Percentiles rank a stretch among this genome's conserved stretches.
Conservation (phyloP, 2,113 vertebrate genomes). For the Holacanthus passer region DNA sequence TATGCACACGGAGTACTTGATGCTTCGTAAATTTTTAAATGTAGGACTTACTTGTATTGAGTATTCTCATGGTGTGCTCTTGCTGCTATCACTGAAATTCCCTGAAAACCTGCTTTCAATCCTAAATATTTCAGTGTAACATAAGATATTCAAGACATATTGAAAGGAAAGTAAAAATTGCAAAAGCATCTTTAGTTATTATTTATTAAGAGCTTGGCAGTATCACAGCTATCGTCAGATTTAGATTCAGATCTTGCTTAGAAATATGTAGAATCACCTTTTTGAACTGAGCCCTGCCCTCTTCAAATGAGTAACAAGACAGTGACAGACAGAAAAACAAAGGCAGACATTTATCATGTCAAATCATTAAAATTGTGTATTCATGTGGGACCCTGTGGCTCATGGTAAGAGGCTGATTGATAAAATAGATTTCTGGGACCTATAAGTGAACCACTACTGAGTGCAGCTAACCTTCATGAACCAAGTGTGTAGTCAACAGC, state of each 20-base stretch:
- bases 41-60: not conserved
- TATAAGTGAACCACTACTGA: not conserved
- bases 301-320: too few relatives aligned
- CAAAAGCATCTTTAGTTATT: too few relatives aligned
- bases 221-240: not conserved
- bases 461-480: not conserved
- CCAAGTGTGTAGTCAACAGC: not conserved
- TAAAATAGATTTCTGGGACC: not conserved
- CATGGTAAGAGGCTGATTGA: not conserved
- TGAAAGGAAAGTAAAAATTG: not conserved
- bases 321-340: not conserved
- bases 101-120: not conserved
- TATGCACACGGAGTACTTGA: not conserved
- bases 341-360: not conserved
- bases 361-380: not conserved
- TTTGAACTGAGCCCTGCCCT: not conserved
- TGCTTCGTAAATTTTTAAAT: not conserved
- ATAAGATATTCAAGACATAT: too few relatives aligned
- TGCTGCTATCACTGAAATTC: not conserved
- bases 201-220: too few relatives aligned
- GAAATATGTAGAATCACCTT: not conserved
- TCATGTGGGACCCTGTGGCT: not conserved
- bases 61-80: not conserved
- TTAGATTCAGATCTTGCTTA: not conserved
- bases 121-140: not conserved